A percentile compares a stretch with the other conserved stretches of the same genome.
Evolutionary conservation across 2,797 vertebrate species (phyloP).

Genomic region (Periophthalmus magnuspinnatus): DNA sequence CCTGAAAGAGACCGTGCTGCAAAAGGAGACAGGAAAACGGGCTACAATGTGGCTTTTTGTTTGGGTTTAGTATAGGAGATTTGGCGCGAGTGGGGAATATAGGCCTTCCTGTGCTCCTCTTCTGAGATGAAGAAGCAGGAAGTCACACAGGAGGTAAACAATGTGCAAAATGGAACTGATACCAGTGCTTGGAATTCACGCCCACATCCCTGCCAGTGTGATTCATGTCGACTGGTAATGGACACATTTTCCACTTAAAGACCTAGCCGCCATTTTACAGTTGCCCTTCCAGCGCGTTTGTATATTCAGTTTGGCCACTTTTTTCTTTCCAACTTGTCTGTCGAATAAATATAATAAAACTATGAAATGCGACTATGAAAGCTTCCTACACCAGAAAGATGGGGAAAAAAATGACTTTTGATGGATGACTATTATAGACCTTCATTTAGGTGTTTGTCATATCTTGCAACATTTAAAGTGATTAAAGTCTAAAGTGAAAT

Average conservation of each 20-base stretch:
- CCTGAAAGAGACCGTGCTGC: slow-evolving; percentile 55
- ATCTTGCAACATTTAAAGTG: neutral
- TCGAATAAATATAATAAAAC: too few species aligned
- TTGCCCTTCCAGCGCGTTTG: slow-evolving; percentile 23
- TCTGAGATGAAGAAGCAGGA: slow-evolving; percentile 82
- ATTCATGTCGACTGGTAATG: slow-evolving; percentile 69
- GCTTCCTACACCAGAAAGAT: too few species aligned
- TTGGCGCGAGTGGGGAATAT: slow-evolving; percentile 59
- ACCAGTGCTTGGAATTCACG: slow-evolving; percentile 56
- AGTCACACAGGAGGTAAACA: slow-evolving; percentile 78
- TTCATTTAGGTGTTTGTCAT: neutral
- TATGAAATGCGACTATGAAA: too few species aligned
- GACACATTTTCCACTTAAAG: slow-evolving; percentile 48
- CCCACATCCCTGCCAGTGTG: slow-evolving; percentile 76
- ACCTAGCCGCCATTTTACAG: slow-evolving; percentile 35
- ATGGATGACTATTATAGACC: neutral
- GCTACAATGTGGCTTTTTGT: slow-evolving; percentile 80
- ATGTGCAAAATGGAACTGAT: slow-evolving; percentile 70
- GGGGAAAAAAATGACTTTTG: neutral
- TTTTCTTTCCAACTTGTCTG: neutral
- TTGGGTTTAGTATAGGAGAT: slow-evolving; percentile 36
- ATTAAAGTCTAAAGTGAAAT: too few species aligned
- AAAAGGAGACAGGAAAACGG: slow-evolving; percentile 76
- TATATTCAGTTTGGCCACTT: slow-evolving; percentile 12
- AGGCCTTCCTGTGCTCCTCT: slow-evolving; percentile 76